Percentiles rank a stretch among this genome's conserved stretches.
Conservation (phyloP, 1,140 invertebrate species). For the Trichomalopsis sarcophagae region DNA sequence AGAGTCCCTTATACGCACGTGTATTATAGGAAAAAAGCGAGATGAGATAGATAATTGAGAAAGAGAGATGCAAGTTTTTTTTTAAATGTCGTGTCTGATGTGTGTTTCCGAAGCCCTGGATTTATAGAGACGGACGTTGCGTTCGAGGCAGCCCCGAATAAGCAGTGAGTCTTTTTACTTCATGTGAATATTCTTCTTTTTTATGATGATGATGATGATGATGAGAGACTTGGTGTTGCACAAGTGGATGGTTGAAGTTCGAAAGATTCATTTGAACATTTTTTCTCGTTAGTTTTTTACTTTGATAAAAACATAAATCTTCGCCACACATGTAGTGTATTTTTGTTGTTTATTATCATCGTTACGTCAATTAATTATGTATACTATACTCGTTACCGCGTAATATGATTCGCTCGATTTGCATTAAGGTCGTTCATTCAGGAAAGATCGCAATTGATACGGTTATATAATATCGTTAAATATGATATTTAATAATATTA, state of each 20-base stretch:
- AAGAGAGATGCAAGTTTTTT: conserved; percentile 41
- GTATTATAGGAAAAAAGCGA: conserved; percentile 35
- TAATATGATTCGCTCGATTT: neutral
- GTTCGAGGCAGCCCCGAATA: conserved; percentile 61
- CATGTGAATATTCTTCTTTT: conserved; percentile 32
- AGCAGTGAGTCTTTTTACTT: conserved; percentile 63
- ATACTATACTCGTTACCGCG: too few relatives aligned
- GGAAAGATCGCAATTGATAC: neutral
- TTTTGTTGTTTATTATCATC: neutral
- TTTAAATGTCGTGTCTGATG: conserved; percentile 66
- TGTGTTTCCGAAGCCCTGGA: conserved; percentile 68
- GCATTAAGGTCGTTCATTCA: neutral
- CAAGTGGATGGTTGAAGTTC: conserved; percentile 42
- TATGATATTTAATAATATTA: neutral
- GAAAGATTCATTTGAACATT: conserved; percentile 4
- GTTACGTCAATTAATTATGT: neutral
- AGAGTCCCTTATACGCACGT: neutral
- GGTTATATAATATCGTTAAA: neutral
- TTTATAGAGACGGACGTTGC: conserved; percentile 61
- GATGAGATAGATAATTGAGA: conserved; percentile 2
- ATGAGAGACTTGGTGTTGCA: neutral
- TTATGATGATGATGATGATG: neutral
- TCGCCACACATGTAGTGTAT: too few relatives aligned
- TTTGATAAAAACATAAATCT: too few relatives aligned
- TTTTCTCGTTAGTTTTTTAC: neutral